A percentile compares a stretch with the other conserved stretches of the same genome.
Evolutionary conservation across 2,888 invertebrate genomes (phyloP).

Genomic region (Salpingus planirostris): DNA sequence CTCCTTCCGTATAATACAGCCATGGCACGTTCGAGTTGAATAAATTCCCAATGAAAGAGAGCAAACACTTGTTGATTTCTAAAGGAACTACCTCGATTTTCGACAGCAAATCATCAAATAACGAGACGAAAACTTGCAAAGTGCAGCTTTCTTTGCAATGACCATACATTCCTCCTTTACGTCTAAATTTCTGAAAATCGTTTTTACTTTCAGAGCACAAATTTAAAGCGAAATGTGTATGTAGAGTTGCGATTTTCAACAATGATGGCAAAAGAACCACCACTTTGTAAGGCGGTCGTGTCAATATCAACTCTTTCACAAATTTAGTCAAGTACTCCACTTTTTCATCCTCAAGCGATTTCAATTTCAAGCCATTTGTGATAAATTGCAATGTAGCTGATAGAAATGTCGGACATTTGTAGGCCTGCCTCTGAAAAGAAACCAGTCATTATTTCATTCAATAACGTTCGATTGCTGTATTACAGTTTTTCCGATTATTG

Average conservation of each 20-base stretch:
- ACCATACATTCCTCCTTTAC: not conserved
- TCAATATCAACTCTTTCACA: no score
- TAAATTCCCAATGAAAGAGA: not conserved
- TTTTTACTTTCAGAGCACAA: no score
- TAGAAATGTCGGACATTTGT: not conserved
- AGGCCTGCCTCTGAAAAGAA: not conserved
- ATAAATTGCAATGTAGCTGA: not conserved
- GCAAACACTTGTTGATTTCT: not conserved
- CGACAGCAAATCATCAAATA: not conserved
- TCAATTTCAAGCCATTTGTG: not conserved
- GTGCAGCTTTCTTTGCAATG: not conserved
- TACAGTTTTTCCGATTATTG: slow-evolving; percentile 26
- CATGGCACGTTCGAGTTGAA: not conserved
- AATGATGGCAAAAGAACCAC: no score
- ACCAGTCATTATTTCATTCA: not conserved
- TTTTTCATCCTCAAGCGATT: not conserved
- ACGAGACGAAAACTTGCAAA: not conserved
- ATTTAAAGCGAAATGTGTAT: no score
- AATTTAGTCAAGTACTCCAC: not conserved
- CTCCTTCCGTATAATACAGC: not conserved
- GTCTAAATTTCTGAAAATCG: no score
- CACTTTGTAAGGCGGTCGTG: no score
- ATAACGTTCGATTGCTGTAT: no score
- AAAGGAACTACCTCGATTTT: not conserved
- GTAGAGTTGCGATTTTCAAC: no score